Conservation (phyloP, 2,888 invertebrate species). For the Acanthoscelides obtectus region DNA sequence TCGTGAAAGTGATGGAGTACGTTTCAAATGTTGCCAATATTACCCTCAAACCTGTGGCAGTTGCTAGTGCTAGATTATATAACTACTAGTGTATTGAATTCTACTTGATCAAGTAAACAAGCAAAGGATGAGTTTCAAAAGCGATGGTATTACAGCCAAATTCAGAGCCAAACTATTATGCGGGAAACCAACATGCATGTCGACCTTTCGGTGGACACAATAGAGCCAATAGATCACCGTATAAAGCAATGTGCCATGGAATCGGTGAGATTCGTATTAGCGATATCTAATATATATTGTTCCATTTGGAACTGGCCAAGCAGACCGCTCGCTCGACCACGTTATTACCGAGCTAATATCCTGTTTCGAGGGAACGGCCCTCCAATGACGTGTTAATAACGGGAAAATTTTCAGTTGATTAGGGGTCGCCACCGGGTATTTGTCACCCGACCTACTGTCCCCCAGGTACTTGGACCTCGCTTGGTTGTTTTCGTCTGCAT, state of each 20-base stretch:
- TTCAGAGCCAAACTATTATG: neutral
- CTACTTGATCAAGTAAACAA: no score
- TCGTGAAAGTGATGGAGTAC: no score
- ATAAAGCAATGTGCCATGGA: neutral
- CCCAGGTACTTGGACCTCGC: neutral
- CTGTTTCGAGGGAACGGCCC: neutral
- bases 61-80: no score
- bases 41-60: no score
- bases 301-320: neutral
- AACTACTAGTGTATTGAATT: no score
- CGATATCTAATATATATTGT: neutral
- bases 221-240: neutral
- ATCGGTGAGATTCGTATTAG: neutral
- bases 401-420: slow-evolving; percentile 1
- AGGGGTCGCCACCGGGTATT: neutral
- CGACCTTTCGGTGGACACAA: neutral
- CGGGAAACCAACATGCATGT: neutral
- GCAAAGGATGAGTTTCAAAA: no score
- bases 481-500: neutral
- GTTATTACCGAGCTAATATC: slow-evolving; percentile 3
- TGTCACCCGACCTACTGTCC: neutral
- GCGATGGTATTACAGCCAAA: neutral
- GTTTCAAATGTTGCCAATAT: no score
- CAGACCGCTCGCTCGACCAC: neutral
- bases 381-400: slow-evolving; percentile 3